phyloP scores from a whole-genome alignment of 1,140 invertebrate genomes.

The Schlechtendalia chinensis region DNA sequence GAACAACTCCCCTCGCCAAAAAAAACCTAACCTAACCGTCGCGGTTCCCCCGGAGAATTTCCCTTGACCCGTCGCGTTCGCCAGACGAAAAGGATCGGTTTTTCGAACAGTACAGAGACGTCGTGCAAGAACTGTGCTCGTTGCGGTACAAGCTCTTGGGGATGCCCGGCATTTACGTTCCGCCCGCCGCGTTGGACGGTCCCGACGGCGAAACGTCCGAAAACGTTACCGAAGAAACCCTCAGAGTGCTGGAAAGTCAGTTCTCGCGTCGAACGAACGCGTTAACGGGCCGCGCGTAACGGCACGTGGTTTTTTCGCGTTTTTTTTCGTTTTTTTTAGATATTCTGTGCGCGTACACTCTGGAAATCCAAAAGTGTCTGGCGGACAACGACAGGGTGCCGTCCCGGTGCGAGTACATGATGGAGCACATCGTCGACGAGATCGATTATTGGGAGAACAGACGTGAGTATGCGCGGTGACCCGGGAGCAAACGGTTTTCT shows the following conservation, averaged over 20 bases:
- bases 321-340: slow-evolving; percentile 6
- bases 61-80: neutral
- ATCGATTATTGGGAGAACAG: slow-evolving; percentile 29
- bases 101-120: slow-evolving; percentile 26
- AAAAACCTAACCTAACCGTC: too few species aligned
- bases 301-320: too few species aligned
- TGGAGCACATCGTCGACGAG: slow-evolving; percentile 39
- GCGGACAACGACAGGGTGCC: slow-evolving; percentile 27
- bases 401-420: slow-evolving; percentile 28
- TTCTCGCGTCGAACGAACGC: neutral
- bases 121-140: slow-evolving; percentile 40
- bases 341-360: slow-evolving; percentile 15
- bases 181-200: slow-evolving; percentile 2
- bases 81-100: slow-evolving; percentile 27
- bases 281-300: too few species aligned
- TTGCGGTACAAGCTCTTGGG: slow-evolving; percentile 32
- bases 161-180: slow-evolving; percentile 37
- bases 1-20: too few species aligned
- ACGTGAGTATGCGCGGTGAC: slow-evolving; percentile 32
- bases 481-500: too few species aligned
- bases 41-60: neutral
- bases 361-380: slow-evolving; percentile 35
- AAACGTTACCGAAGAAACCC: slow-evolving; percentile 33
- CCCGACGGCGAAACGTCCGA: neutral
- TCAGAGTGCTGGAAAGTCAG: slow-evolving; percentile 41